These are phyloP conservation scores for Drosophila paracracens DNA, from an alignment of 2,888 invertebrate genomes.

Conservation along the genomic window DNA sequence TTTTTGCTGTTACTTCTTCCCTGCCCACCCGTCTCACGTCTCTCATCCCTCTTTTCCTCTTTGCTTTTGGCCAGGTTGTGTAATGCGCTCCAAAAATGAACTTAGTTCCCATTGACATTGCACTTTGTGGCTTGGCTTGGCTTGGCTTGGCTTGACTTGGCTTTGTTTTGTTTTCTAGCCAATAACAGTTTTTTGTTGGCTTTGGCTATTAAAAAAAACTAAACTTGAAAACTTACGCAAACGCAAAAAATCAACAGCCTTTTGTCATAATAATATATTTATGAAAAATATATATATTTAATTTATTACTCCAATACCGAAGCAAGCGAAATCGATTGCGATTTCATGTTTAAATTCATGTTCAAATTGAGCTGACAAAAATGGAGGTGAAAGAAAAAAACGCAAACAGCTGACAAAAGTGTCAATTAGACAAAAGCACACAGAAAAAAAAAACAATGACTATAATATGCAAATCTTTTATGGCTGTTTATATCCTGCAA, in stretches of 20 bases:
- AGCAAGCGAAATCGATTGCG: neutral
- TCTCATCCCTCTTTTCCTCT: conserved; percentile 10
- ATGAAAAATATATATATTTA: neutral
- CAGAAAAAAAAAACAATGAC: conserved; percentile 1
- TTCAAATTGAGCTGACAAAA: neutral
- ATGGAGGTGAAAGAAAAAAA: conserved; percentile 5
- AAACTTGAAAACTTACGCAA: conserved; percentile 1
- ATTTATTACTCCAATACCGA: neutral
- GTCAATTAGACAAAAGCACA: conserved; percentile 21
- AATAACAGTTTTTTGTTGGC: conserved; percentile 17
- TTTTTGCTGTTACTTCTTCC: neutral
- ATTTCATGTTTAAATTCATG: neutral
- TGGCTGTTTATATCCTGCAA: conserved; percentile 43
- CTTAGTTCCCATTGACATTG: conserved; percentile 37
- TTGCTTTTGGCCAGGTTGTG: conserved; percentile 31
- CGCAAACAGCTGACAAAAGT: conserved; percentile 1
- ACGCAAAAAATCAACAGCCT: neutral
- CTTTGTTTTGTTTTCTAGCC: conserved; percentile 10
- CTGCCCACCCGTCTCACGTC: neutral
- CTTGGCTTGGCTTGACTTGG: neutral
- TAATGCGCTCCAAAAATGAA: conserved; percentile 27
- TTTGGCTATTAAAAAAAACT: neutral
- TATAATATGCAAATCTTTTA: conserved; percentile 33
- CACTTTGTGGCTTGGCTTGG: conserved; percentile 29
- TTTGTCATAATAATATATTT: neutral